Evolutionary conservation across 2,797 vertebrate genomes (phyloP), one percentile per base, ranked within the genome.

Genomic region (Arrhamphus sclerolepis): DNA sequence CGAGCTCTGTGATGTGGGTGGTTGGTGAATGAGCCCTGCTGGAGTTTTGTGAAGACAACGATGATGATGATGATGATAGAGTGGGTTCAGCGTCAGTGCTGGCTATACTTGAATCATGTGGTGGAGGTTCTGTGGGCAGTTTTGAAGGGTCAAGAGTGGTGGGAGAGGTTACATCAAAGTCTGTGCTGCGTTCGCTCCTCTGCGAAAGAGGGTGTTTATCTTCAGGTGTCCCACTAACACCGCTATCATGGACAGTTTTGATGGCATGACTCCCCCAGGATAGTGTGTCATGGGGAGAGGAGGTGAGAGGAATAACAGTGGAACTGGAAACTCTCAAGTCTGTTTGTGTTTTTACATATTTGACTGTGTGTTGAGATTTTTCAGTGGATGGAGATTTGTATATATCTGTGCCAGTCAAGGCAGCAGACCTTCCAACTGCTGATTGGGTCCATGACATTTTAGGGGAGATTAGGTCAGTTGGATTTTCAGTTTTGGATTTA

Each of bases 171-270:
- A 31, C n/a, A 50, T 62, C 42, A 14, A 65, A 52, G 29, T 60
- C 54, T 28, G 75, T 72, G 46, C 58, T 75, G 39, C 59, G 49
- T 39, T 66, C 67, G 48, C 38, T 78, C 59, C 75, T 81, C 85
- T 78, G 68, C 20, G 55, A 46, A 38, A 42, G 46, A 18, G 41
- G 5, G 1, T 1, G 19, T 41, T 72, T 55, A 10, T 62, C 44
- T 49, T 31, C 56, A 16, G 49, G 34, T 34, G 46, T 22, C 62
- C 31, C 57, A 21, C 57, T 58, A 26, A 63, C 60, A 47, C 62
- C 42, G n/a, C 51, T 62, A 17, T 9, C 38, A 13, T 0, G 60
- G 41, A 66, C 43, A 19, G 18, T 26, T 3, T 18, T 17, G 14
- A 21, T 16, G 22, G 75, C 50, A 4, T 19, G 68, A 1, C 41